Evolutionary conservation across 1,140 invertebrate genomes (phyloP).

Genomic region (Drosophila grimshawi): DNA sequence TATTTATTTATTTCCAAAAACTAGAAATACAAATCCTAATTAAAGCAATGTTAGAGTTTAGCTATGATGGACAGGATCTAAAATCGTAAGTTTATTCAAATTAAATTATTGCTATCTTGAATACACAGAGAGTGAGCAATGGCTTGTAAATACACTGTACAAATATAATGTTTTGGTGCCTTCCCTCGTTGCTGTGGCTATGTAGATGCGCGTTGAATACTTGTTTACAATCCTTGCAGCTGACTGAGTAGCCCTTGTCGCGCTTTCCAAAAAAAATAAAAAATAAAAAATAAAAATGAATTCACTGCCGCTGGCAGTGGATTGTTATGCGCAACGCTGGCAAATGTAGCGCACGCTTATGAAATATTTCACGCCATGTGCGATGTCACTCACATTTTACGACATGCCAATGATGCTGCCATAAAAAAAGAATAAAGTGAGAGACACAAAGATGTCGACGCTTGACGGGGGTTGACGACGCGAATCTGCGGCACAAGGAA

Average conservation of each 20-base stretch:
- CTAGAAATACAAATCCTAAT: too few relatives aligned
- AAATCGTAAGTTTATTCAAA: neutral
- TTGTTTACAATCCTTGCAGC: slow-evolving; percentile 71
- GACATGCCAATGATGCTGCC: slow-evolving; percentile 77
- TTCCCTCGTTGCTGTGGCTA: slow-evolving; percentile 21
- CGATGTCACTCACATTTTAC: slow-evolving; percentile 73
- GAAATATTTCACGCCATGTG: slow-evolving; percentile 80
- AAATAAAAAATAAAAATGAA: neutral
- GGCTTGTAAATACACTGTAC: too few relatives aligned
- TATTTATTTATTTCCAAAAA: too few relatives aligned
- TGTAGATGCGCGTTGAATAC: slow-evolving; percentile 32
- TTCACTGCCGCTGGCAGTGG: slow-evolving; percentile 33
- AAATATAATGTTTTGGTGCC: neutral
- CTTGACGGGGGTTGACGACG: slow-evolving; percentile 25
- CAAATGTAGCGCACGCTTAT: slow-evolving; percentile 72
- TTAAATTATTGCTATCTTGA: neutral
- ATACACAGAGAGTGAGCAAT: too few relatives aligned
- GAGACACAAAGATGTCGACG: slow-evolving; percentile 50
- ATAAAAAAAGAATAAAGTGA: slow-evolving; percentile 54
- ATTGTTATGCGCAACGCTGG: slow-evolving; percentile 58
- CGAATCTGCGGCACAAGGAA: slow-evolving; percentile 30
- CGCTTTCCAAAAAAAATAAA: slow-evolving; percentile 4
- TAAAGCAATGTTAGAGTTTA: too few relatives aligned
- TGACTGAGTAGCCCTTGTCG: slow-evolving; percentile 22
- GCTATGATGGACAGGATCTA: too few relatives aligned